A percentile compares a stretch with the other conserved stretches of the same genome.
phyloP scores from a whole-genome alignment of 2,888 invertebrate genomes.

The Rotaria socialis region DNA sequence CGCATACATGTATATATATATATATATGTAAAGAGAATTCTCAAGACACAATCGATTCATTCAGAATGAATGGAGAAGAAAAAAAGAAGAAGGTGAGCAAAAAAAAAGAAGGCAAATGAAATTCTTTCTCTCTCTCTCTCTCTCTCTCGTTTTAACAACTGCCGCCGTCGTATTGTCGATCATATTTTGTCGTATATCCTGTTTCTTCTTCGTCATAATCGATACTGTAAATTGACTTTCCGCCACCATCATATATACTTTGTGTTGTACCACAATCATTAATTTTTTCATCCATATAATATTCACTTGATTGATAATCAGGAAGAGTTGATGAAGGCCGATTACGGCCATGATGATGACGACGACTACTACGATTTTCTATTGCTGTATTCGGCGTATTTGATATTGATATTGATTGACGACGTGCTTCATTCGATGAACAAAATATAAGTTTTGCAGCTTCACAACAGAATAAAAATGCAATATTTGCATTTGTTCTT shows the following conservation, averaged over 20 bases:
- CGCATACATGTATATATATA: too few relatives aligned
- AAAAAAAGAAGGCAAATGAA: background rate
- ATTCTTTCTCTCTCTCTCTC: background rate
- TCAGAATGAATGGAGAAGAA: background rate
- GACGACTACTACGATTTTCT: background rate
- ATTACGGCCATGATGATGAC: background rate
- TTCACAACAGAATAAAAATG: constrained; percentile 31
- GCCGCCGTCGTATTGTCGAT: background rate
- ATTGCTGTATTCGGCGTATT: background rate
- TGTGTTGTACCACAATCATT: constrained; percentile 6
- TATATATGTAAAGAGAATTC: background rate
- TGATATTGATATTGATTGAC: background rate
- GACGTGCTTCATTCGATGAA: background rate
- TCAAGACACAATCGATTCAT: background rate
- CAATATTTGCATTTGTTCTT: constrained; percentile 1
- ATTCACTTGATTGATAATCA: constrained; percentile 31
- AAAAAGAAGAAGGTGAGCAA: background rate
- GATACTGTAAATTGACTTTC: constrained; percentile 30
- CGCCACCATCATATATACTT: constrained; percentile 10
- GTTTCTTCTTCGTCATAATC: constrained; percentile 26
- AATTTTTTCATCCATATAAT: constrained; percentile 15
- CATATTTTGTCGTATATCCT: constrained; percentile 20
- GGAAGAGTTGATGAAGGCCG: background rate
- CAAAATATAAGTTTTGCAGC: constrained; percentile 19
- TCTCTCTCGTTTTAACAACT: background rate